Conservation (phyloP, 2,113 vertebrate genomes). For the Lagopus muta region DNA sequence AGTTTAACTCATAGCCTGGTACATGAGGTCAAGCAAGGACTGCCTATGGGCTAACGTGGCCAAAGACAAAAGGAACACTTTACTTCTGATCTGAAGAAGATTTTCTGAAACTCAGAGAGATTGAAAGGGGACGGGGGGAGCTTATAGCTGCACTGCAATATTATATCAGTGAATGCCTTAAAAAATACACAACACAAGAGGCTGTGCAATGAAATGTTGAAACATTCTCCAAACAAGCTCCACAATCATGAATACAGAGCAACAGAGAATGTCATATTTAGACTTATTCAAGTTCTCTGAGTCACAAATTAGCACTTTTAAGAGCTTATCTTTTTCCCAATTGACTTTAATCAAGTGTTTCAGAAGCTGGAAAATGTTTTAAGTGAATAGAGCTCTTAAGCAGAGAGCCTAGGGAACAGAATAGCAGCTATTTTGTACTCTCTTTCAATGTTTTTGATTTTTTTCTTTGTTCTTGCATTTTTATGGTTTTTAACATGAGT, state of each 20-base stretch:
- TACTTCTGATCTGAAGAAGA: neutral
- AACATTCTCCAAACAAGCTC: neutral
- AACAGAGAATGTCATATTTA: conserved; percentile 53
- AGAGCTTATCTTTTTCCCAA: conserved; percentile 73
- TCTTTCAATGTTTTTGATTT: conserved; percentile 8
- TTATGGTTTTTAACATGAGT: neutral
- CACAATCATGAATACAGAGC: neutral
- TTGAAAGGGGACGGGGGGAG: neutral
- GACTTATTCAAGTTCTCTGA: conserved; percentile 68
- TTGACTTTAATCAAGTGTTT: conserved; percentile 79
- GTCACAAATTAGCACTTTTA: conserved; percentile 77
- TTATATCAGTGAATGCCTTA: neutral
- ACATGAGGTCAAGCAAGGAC: neutral
- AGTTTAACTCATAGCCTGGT: neutral
- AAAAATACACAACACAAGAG: neutral
- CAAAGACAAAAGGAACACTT: neutral
- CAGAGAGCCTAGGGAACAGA: conserved; percentile 44
- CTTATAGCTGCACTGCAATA: neutral
- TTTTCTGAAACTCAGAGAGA: neutral
- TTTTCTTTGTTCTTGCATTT: neutral
- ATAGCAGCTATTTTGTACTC: conserved; percentile 17
- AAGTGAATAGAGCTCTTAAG: conserved; percentile 72
- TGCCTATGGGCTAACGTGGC: accelerated
- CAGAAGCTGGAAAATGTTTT: conserved; percentile 75
- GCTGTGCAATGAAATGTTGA: neutral